Conservation (phyloP, 2,888 invertebrate species). For the Mythimna albipuncta region DNA sequence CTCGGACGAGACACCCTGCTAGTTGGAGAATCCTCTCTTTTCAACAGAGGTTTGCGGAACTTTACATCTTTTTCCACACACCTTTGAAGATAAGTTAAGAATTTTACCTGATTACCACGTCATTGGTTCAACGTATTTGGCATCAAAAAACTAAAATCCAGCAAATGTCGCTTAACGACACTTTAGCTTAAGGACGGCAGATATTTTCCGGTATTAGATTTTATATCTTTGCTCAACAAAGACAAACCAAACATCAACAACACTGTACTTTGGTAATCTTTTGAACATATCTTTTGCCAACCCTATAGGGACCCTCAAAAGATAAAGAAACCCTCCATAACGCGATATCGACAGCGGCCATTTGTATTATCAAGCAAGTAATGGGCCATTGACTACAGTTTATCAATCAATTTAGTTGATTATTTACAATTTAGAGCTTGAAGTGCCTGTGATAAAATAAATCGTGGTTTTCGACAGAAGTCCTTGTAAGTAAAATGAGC, state of each 20-base stretch:
- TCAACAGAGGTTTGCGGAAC: too few relatives aligned
- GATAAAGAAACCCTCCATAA: slow-evolving; percentile 76
- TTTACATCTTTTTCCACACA: too few relatives aligned
- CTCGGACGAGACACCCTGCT: too few relatives aligned
- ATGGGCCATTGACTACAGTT: slow-evolving; percentile 64
- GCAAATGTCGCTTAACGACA: too few relatives aligned
- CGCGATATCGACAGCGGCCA: slow-evolving; percentile 69
- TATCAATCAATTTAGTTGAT: slow-evolving; percentile 71
- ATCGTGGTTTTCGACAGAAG: slow-evolving; percentile 2
- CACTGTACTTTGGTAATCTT: slow-evolving; percentile 25
- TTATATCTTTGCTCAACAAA: not conserved
- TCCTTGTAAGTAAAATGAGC: not conserved
- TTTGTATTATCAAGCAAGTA: slow-evolving; percentile 70
- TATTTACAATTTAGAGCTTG: slow-evolving; percentile 51
- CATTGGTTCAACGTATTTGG: too few relatives aligned
- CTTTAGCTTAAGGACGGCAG: too few relatives aligned
- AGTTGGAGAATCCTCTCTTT: too few relatives aligned
- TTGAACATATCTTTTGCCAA: slow-evolving; percentile 39
- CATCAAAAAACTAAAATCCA: too few relatives aligned
- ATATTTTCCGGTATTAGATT: not conserved
- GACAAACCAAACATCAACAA: not conserved
- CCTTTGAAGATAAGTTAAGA: too few relatives aligned
- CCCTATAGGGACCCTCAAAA: slow-evolving; percentile 72
- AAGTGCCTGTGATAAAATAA: slow-evolving; percentile 1
- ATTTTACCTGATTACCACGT: too few relatives aligned